These are phyloP conservation scores for Agonum fuliginosum DNA, from an alignment of 2,888 invertebrate species.

Conservation along the genomic window DNA sequence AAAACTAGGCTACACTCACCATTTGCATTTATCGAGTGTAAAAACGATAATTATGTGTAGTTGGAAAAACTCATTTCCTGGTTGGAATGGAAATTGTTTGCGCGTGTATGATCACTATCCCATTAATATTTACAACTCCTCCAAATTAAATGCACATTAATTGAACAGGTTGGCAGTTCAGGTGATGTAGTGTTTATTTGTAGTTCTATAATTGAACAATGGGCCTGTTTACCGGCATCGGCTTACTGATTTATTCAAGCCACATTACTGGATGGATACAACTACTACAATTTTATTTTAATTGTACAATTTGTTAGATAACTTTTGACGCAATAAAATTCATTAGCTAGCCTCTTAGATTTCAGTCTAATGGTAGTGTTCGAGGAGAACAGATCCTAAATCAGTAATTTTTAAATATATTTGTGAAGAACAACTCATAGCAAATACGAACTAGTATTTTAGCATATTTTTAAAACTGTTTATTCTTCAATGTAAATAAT, in stretches of 20 bases:
- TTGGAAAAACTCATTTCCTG: slow-evolving; percentile 34
- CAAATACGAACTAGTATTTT: too few relatives aligned
- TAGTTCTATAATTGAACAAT: slow-evolving; percentile 21
- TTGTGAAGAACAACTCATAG: too few relatives aligned
- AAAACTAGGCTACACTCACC: background rate
- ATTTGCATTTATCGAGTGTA: slow-evolving; percentile 24
- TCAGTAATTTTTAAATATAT: too few relatives aligned
- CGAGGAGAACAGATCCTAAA: too few relatives aligned
- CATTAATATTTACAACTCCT: slow-evolving; percentile 53
- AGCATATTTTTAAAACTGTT: too few relatives aligned
- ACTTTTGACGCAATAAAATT: background rate
- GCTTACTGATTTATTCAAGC: slow-evolving; percentile 36
- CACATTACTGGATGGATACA: background rate
- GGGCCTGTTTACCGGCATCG: background rate
- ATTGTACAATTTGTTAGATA: background rate
- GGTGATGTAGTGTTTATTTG: slow-evolving; percentile 7
- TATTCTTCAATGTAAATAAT: too few relatives aligned
- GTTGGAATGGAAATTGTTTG: slow-evolving; percentile 19
- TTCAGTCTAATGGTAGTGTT: too few relatives aligned
- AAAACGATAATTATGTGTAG: slow-evolving; percentile 18
- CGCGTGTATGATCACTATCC: slow-evolving; percentile 21
- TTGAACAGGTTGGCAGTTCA: slow-evolving; percentile 18
- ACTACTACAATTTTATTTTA: too few relatives aligned
- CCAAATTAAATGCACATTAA: slow-evolving; percentile 53
- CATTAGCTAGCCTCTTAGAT: too few relatives aligned